A percentile compares a stretch with the other conserved stretches of the same genome.
Conservation (phyloP, 1,140 invertebrate genomes). For the Aethina tumida region DNA sequence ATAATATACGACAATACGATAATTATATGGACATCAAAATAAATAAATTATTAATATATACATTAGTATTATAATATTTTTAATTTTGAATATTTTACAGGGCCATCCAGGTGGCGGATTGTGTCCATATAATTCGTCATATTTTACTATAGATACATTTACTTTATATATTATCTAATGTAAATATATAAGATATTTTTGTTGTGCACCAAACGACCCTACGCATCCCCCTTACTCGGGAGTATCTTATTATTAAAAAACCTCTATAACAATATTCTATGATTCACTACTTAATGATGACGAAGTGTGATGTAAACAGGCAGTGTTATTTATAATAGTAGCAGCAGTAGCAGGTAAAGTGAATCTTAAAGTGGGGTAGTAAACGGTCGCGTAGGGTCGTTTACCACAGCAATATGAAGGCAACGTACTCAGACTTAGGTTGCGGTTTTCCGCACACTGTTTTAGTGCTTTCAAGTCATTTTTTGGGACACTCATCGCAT, state of each 20-base stretch:
- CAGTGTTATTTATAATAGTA: no score
- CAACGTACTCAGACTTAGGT: slow-evolving; percentile 33
- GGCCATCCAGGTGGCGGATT: not conserved
- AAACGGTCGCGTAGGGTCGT: no score
- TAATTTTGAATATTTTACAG: not conserved
- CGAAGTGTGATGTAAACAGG: no score
- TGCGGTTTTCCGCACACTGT: slow-evolving; percentile 27
- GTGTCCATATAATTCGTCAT: slow-evolving; percentile 18
- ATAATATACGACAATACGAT: slow-evolving; percentile 22
- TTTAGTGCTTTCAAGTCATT: no score
- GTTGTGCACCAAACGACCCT: no score
- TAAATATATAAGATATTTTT: slow-evolving; percentile 23
- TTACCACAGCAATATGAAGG: slow-evolving; percentile 23
- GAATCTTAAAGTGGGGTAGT: no score
- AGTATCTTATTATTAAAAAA: no score
- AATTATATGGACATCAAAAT: slow-evolving; percentile 22
- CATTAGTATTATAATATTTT: slow-evolving; percentile 1
- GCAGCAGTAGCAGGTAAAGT: no score
- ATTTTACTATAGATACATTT: slow-evolving; percentile 19
- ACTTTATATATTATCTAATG: slow-evolving; percentile 21
- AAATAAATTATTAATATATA: slow-evolving; percentile 19
- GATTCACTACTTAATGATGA: no score
- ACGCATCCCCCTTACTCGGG: no score
- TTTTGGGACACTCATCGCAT: no score
- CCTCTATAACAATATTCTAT: no score